Conservation (phyloP, 2,888 invertebrate genomes). For the Nomada flava region DNA sequence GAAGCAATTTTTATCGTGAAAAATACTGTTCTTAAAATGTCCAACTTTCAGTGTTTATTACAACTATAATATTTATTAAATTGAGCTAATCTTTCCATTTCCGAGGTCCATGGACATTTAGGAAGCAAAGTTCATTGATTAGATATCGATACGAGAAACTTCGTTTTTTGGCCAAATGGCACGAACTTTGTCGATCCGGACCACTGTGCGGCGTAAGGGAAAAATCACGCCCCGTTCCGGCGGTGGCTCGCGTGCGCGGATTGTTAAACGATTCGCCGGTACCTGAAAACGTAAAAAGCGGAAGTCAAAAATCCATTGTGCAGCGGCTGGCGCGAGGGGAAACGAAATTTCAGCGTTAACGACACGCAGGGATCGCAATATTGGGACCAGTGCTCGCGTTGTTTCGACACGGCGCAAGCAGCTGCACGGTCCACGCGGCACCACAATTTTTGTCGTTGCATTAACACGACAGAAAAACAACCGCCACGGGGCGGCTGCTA, state of each 20-base stretch:
- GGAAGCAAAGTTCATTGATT: no score
- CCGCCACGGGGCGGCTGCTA: conserved; percentile 36
- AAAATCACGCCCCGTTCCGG: conserved; percentile 20
- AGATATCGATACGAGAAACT: no score
- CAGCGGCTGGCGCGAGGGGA: conserved; percentile 16
- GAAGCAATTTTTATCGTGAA: no score
- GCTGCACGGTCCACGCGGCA: conserved; percentile 25
- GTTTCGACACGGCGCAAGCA: conserved; percentile 48
- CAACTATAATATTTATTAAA: no score
- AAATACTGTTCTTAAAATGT: no score
- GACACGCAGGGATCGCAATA: conserved; percentile 45
- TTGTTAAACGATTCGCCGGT: conserved; percentile 54
- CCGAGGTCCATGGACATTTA: no score
- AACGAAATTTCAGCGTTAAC: conserved; percentile 55
- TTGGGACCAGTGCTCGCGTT: conserved; percentile 28
- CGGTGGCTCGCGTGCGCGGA: conserved; percentile 1
- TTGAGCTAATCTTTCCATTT: no score
- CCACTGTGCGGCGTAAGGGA: no score
- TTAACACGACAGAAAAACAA: conserved; percentile 67
- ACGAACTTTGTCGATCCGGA: no score
- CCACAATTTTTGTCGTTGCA: conserved; percentile 68
- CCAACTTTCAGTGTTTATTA: no score
- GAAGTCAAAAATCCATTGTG: conserved; percentile 54
- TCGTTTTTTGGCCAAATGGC: no score
- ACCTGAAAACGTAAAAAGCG: conserved; percentile 45